Base-by-base conservation (phyloP, 2,113 vertebrate species). In the Aldabrachelys gigantea region DNA sequence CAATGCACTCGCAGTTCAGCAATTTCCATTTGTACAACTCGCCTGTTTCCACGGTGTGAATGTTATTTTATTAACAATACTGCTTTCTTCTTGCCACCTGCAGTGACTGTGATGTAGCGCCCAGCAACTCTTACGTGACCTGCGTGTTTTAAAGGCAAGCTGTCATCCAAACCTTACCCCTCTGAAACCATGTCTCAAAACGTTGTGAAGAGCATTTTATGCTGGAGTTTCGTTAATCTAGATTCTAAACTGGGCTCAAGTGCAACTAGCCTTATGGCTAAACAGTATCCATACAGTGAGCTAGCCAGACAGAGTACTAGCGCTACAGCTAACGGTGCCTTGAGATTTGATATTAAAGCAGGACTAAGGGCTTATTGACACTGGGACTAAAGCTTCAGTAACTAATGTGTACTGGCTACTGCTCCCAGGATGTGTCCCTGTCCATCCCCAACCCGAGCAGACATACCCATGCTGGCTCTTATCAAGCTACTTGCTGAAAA, bases 11-110 rank as follows among this genome's bases (percentile, higher is more conserved):
- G 24, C 25, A 53, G 25, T 82, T n/a, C 84, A 80, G 29, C 65
- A 82, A 22, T 53, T 87, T 91, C 52, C 5, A 10, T 95, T 91
- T 91, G 19, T 82, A 62, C 62, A 10, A 16, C 80, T 94, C 91
- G n/a, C 24, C 52, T 12, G 4, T 84, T 84, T 93, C 25, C 86
- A 10, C 44, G 75, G 27, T 24, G 5, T 49, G 29, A 29, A 16
- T 56, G 10, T 54, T 72, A 14, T 29, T 86, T 85, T 59, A 25
- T n/a, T 44, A 59, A 11, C 75, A 85, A 29, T 1, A 1, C 35
- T 54, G 10, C 44, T 89, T 92, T 89, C 52, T 82, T 65, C 80
- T 94, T 82, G 24, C 31, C 65, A 0, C 25, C 1, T 80, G 49
- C 7, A 17, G 79, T 50, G 38, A 84, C 80, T 90, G 41, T 49